A percentile compares a stretch with the other conserved stretches of the same genome.
These are phyloP conservation scores for Embidobia sp. DNA, from an alignment of 2,888 invertebrate genomes.

Conservation along the genomic window DNA sequence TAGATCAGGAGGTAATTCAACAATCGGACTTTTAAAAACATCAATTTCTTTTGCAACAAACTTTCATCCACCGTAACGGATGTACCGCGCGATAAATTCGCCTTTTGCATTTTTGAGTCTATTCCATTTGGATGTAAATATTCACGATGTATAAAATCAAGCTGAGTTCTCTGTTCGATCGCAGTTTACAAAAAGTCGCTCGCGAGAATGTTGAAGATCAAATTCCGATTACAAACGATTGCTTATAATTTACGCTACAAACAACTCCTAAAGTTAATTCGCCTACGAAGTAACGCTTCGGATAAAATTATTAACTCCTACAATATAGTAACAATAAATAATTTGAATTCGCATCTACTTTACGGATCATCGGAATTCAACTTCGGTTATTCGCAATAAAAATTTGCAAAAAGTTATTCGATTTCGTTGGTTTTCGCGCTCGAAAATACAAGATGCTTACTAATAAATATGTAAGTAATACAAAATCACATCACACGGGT, in stretches of 20 bases:
- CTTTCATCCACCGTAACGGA: neutral
- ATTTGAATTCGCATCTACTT: slow-evolving; percentile 8
- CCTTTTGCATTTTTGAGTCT: neutral
- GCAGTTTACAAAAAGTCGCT: slow-evolving; percentile 5
- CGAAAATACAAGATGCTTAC: slow-evolving; percentile 15
- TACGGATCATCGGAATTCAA: slow-evolving; percentile 17
- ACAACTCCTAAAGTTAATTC: slow-evolving; percentile 23
- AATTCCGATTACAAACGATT: slow-evolving; percentile 18
- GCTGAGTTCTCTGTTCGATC: neutral
- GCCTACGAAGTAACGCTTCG: slow-evolving; percentile 9
- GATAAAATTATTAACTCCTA: slow-evolving; percentile 35
- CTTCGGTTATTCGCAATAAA: slow-evolving; percentile 20
- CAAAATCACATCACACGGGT: slow-evolving; percentile 15
- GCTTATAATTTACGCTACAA: no score
- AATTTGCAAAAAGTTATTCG: slow-evolving; percentile 22
- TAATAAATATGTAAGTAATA: slow-evolving; percentile 45
- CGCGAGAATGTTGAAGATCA: slow-evolving; percentile 1
- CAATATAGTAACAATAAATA: slow-evolving; percentile 43
- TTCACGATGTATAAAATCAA: slow-evolving; percentile 26
- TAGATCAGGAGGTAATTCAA: neutral
- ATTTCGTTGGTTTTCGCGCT: slow-evolving; percentile 4
- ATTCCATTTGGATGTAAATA: neutral
- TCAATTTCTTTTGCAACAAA: neutral
- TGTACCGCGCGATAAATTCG: neutral
- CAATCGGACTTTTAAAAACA: neutral